These are phyloP conservation scores for Ophiothrix spiculata DNA, from an alignment of 35 echinoderm and acorn worm species.

Conservation along the genomic window DNA sequence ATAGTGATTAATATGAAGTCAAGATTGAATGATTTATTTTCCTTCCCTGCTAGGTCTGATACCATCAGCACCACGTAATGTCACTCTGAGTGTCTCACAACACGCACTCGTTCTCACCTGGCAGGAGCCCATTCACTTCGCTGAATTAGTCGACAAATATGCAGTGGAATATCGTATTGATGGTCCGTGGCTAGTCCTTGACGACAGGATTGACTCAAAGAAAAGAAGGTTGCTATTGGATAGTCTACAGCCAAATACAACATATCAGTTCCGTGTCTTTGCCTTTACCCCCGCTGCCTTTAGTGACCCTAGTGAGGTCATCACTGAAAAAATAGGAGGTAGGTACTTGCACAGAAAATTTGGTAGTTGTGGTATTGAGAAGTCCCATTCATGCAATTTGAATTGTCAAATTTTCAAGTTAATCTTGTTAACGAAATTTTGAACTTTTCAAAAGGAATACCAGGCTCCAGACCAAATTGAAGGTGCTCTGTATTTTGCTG, in stretches of 20 bases:
- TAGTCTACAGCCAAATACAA: conserved; percentile 50
- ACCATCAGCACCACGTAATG: conserved; percentile 64
- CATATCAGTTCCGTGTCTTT: conserved; percentile 85
- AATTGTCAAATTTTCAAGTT: no score
- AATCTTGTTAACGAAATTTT: no score
- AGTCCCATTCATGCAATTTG: no score
- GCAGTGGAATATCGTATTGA: conserved; percentile 75
- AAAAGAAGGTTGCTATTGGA: conserved; percentile 24
- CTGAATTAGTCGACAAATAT: conserved; percentile 58
- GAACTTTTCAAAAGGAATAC: no score
- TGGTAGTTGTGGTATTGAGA: no score
- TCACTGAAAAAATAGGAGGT: conserved; percentile 83
- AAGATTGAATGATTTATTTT: no score
- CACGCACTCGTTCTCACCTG: conserved; percentile 71
- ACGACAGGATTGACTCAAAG: conserved; percentile 46
- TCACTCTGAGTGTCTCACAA: conserved; percentile 36
- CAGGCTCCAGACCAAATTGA: no score
- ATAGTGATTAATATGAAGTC: no score
- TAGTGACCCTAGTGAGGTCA: conserved; percentile 68
- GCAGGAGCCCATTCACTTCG: conserved; percentile 44
- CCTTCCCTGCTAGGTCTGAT: conserved; percentile 52
- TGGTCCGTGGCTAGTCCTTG: conserved; percentile 73
- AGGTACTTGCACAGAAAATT: no score
- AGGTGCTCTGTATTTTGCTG: no score
- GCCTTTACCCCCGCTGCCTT: conserved; percentile 68